A percentile compares a stretch with the other conserved stretches of the same genome.
Evolutionary conservation across 2,797 vertebrate genomes (phyloP).

Genomic region (Graptemys geographica): DNA sequence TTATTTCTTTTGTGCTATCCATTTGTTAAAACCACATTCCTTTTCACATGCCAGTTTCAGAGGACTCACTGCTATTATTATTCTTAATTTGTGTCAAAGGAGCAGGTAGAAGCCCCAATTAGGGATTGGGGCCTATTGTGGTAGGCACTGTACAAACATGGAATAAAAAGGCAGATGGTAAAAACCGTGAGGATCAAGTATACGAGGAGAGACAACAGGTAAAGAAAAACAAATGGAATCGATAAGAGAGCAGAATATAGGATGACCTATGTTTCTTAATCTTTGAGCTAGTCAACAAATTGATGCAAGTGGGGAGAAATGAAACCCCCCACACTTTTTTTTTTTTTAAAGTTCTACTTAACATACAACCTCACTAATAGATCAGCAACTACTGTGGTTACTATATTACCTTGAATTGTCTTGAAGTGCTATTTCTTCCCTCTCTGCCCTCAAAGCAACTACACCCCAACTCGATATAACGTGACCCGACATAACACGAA

Average conservation of each 20-base stretch:
- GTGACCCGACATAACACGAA: no score
- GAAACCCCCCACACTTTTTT: not conserved
- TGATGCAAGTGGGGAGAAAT: not conserved
- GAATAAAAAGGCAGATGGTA: not conserved
- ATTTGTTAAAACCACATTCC: not conserved
- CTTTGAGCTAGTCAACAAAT: not conserved
- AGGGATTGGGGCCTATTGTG: not conserved
- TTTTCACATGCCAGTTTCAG: not conserved
- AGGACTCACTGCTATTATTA: not conserved
- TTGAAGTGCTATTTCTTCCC: not conserved
- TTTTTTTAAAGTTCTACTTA: not conserved
- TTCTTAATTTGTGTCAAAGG: not conserved
- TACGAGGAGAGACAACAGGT: not conserved
- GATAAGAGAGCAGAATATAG: not conserved
- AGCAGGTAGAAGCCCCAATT: not conserved
- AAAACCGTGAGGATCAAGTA: not conserved
- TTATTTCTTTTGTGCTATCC: not conserved
- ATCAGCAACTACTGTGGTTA: accelerated
- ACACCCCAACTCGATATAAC: no score
- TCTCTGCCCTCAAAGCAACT: slow-evolving; percentile 10
- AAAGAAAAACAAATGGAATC: not conserved
- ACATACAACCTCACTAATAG: not conserved
- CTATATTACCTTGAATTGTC: not conserved
- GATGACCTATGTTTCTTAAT: not conserved
- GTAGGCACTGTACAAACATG: not conserved